Evolutionary conservation across 2,113 vertebrate genomes (phyloP).

Genomic region (Emberiza fucata): DNA sequence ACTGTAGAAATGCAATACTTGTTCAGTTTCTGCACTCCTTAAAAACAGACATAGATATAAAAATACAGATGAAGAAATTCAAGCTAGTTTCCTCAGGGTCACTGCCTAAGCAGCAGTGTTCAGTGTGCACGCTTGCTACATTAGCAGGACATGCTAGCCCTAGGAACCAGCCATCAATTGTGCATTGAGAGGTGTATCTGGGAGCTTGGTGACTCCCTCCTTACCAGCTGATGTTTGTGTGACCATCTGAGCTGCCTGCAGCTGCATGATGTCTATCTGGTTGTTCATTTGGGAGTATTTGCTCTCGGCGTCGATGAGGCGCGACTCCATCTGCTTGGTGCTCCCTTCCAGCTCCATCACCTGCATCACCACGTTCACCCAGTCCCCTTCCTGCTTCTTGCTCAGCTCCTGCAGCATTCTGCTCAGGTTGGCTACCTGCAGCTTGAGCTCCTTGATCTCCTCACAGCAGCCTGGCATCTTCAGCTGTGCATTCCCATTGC

Average conservation of each 20-base stretch:
- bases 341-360: constrained; percentile 89
- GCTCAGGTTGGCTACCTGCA: constrained; percentile 90
- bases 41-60: not conserved
- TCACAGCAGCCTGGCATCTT: constrained; percentile 82
- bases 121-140: accelerated
- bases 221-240: constrained; percentile 92
- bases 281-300: constrained; percentile 95
- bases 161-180: not conserved
- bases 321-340: constrained; percentile 81
- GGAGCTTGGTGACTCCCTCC: not conserved
- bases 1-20: not conserved
- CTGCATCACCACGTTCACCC: constrained; percentile 85
- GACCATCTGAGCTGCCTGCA: constrained; percentile 86
- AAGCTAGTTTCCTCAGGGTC: not conserved
- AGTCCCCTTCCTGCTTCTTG: constrained; percentile 87
- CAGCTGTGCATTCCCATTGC: constrained; percentile 19
- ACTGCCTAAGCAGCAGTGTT: not conserved
- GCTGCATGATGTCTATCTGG: constrained; percentile 92
- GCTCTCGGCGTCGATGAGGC: constrained; percentile 87
- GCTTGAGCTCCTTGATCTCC: constrained; percentile 84
- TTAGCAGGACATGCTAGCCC: not conserved
- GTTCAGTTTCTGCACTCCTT: not conserved
- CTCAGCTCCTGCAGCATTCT: constrained; percentile 83
- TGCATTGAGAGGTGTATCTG: not conserved
- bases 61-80: not conserved